A percentile compares a stretch with the other conserved stretches of the same genome.
These are phyloP conservation scores for Macropus fuliginosus DNA, from an alignment of 2,797 vertebrate genomes.

Conservation along the genomic window DNA sequence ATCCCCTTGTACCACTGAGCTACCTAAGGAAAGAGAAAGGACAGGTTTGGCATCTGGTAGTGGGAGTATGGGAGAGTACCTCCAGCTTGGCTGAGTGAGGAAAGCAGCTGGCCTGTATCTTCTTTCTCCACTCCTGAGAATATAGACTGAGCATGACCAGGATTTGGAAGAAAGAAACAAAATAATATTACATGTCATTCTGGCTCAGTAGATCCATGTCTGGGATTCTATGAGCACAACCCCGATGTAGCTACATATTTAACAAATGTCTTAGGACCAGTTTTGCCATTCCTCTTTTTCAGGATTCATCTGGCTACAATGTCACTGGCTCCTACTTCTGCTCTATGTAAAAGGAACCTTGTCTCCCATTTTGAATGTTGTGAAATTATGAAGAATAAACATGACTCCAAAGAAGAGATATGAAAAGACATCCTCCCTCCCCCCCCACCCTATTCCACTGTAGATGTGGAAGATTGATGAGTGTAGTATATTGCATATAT, in stretches of 20 bases:
- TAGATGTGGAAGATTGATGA: background rate
- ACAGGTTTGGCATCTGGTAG: background rate
- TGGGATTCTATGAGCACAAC: background rate
- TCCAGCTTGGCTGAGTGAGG: background rate
- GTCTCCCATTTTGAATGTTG: background rate
- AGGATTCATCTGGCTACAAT: background rate
- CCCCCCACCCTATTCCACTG: background rate
- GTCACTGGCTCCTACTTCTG: background rate
- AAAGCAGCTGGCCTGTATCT: constrained; percentile 9
- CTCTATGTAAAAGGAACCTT: background rate
- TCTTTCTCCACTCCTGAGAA: background rate
- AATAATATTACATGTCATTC: background rate
- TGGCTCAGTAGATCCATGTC: background rate
- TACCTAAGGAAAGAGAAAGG: background rate
- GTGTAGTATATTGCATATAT: background rate
- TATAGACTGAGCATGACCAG: constrained; percentile 8
- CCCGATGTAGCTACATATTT: background rate
- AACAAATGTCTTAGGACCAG: background rate
- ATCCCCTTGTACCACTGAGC: background rate
- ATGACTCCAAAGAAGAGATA: background rate
- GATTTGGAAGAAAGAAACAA: background rate
- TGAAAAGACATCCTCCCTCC: background rate
- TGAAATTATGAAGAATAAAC: background rate
- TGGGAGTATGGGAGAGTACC: background rate
- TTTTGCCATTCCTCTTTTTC: background rate